Base-by-base conservation (phyloP, 2,797 vertebrate genomes). In the Otolemur crassicaudatus region DNA sequence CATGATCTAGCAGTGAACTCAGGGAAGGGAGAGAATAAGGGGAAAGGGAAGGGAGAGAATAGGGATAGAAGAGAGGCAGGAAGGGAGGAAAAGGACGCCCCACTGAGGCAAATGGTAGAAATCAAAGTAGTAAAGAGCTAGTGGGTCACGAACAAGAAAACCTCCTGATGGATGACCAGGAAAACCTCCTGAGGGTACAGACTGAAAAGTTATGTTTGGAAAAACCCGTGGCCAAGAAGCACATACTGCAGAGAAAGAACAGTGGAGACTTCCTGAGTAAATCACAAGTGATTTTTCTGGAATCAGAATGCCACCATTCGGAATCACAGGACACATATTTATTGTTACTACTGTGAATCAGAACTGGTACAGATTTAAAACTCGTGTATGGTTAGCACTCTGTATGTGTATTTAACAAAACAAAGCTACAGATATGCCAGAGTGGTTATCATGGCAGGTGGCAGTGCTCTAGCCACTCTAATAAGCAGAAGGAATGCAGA, bases 271-370 rank as follows among this genome's bases (percentile, higher is more conserved):
- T 85, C 85, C 72, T 79, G 31, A 95, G n/a, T 87, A 87, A 96
- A 93, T 96, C 34, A 46, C 53, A 56, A 90, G 56, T 93, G n/a
- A 67, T 79, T 95, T 91, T 94, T 70, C 73, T 5, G 13, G 49
- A 89, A 81, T 91, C 31, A 72, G 49, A 93, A 87, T 90, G 79
- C 81, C 2, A 10, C 49, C 69, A 63, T 84, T 93, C 13, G 77
- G 46, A 97, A 96, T 69, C 56, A 61, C 37, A 94, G 67, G 31
- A 89, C 79, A 63, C 22, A 43, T 23, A 95, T 94, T 90, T 61
- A n/a, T 80, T 81, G 34, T 73, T 86, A 75, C 43, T 88, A 83
- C 14, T 31, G 37, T 60, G 75, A 80, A 49, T 88, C 34, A 95
- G 63, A 93, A 40, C 53, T 37, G 9, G 27, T 63, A 65, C 19